phyloP scores from a whole-genome alignment of 2,797 vertebrate species.

The Manis pentadactyla region DNA sequence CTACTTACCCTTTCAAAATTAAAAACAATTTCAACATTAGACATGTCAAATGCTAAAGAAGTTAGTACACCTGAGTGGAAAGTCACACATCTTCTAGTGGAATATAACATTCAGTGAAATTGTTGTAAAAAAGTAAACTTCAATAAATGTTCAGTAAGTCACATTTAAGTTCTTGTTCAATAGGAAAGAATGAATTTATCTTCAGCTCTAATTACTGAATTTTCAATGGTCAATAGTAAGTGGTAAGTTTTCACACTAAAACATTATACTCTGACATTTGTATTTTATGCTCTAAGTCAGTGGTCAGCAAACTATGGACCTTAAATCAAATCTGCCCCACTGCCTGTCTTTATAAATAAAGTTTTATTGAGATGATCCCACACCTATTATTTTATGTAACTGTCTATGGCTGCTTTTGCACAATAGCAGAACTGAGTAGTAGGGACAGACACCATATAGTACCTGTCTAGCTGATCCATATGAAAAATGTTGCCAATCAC shows the following conservation, averaged over 20 bases:
- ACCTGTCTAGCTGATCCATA: neutral
- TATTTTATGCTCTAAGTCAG: neutral
- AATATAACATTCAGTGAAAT: neutral
- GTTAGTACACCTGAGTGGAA: neutral
- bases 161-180: slow-evolving; percentile 37
- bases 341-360: neutral
- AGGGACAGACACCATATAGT: neutral
- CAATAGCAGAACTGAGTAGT: neutral
- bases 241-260: neutral
- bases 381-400: neutral
- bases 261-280: neutral
- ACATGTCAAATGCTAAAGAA: slow-evolving; percentile 11
- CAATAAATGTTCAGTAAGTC: neutral
- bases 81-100: neutral
- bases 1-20: neutral
- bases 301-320: neutral
- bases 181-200: neutral
- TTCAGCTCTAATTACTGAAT: neutral
- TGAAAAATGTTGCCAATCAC: neutral
- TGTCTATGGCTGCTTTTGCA: neutral
- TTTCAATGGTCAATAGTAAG: neutral
- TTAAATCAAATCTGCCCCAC: neutral
- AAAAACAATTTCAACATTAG: slow-evolving; percentile 24
- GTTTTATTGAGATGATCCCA: neutral
- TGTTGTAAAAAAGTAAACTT: neutral